Conservation (phyloP, 2,113 vertebrate species). For the Nibea albiflora region DNA sequence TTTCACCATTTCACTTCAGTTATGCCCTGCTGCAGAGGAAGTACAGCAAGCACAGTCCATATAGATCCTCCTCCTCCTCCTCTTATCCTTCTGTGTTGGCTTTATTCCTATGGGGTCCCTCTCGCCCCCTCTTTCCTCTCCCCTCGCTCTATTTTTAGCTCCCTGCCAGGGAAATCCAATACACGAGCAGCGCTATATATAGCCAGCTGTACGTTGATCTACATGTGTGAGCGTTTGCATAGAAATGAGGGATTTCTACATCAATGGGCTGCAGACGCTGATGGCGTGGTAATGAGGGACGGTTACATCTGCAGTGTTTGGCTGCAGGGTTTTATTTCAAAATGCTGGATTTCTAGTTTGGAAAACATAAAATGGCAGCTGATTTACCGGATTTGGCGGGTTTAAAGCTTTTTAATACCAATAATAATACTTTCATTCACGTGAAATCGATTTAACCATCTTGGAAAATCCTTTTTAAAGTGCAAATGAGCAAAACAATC, state of each 20-base stretch:
- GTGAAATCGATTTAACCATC: not conserved
- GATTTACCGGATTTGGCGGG: not conserved
- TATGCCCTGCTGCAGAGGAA: constrained; percentile 1
- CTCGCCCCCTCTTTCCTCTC: constrained; percentile 54
- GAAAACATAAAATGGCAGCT: not conserved
- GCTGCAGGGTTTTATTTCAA: not conserved
- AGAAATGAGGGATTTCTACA: constrained; percentile 58
- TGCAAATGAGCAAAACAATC: not conserved
- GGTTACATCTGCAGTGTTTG: not conserved
- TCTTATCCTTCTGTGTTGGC: constrained; percentile 29
- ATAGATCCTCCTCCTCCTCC: constrained; percentile 23
- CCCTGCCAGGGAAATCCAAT: constrained; percentile 72
- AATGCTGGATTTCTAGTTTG: not conserved
- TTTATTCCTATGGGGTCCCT: constrained; percentile 62
- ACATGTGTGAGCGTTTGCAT: constrained; percentile 36
- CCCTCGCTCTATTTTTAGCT: constrained; percentile 71
- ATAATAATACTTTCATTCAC: not conserved
- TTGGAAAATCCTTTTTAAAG: not conserved
- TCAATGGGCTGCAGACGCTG: constrained; percentile 34
- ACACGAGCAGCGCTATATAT: constrained; percentile 63
- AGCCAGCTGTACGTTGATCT: constrained; percentile 63
- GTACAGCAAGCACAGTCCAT: constrained; percentile 17
- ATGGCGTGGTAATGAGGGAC: not conserved
- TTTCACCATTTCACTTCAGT: not conserved
- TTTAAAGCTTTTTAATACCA: not conserved